Evolutionary conservation across 2,888 invertebrate species (phyloP), one percentile per base, ranked within the genome.

Genomic region (Xylocampa areola): DNA sequence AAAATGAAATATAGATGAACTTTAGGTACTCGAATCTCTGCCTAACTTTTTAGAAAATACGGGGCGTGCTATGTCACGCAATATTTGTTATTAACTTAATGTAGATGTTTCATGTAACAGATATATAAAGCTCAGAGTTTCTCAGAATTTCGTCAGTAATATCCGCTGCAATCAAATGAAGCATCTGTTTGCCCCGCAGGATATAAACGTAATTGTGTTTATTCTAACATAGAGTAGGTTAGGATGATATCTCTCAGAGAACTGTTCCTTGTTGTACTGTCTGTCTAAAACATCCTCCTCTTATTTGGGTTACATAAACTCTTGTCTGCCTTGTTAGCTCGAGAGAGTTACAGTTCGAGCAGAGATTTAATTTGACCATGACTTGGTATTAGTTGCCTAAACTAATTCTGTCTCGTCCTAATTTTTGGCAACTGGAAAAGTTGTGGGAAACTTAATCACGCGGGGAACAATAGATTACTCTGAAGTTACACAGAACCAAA

Each of bases 401-500:
- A 63, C 51, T 44, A 44, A 35, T 69, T 48, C 35, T 14, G 16
- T 17, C 47, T 33, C 37, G 45, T 30, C 32, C 41, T 33, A 45
- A 61, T 63, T 68, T 47, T 39, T 1, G 10, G 10, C 19, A 23
- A 33, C 19, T 30, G 23, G 23, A 29, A 17, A 44, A 35, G 30
- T 40, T 29, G 40, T 29, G 30, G 52, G 11, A 33, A 36, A 54
- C 33, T 68, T 54, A 43, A 54, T 68, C 37, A 47, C 13, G 50
- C 30, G 17, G 19, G 13, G 23, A 41, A 37, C 41, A 47, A 68
- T 55, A 63, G 41, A 50, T 66, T 50, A 47, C 49, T n/a, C 17
- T 54, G 57, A 68, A 47, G 69, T 64, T 41, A 53, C 36, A 11
- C 33, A 52, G 48, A 49, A 17, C 51, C 40, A 30, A 33, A 53